Base-by-base conservation (phyloP, 2,113 vertebrate genomes). In the Capra hircus region DNA sequence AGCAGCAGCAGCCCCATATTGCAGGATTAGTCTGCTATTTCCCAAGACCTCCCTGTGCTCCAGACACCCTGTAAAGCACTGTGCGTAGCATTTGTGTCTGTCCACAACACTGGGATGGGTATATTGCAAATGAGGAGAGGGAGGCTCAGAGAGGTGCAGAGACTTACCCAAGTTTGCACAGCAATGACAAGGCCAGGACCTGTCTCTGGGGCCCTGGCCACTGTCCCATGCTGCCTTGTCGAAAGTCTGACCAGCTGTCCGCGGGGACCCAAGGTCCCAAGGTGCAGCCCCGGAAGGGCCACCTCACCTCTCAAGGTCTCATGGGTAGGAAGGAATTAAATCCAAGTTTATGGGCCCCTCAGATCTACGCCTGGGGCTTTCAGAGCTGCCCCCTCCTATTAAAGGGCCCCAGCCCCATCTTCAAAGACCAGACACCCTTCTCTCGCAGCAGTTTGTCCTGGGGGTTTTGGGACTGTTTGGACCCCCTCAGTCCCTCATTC, bases 41-140 rank as follows among this genome's bases (percentile, higher is more conserved):
- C 50, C 80, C 1, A 2, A 16, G 87, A 17, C 48, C 30, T 71
- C 60, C 30, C 16, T 40, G 28, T 30, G 85, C 2, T 5, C 23
- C 2, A 0, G 16, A 11, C 21, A 0, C 23, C 27, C 60, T 21
- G 82, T 25, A 8, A 3, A 12, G 48, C 40, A 0, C 27, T 19
- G 12, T 7, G 33, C 1, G 0, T 1, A 11, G 55, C 9, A 7
- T 36, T 5, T 10, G 19, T 3, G 0, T n/a, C 50, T 81, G 2
- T 36, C 52, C 1, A 2, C n/a, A 77, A 12, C n/a, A 13, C 36
- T 0, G 19, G 15, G 48, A 5, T 0, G 0, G 15, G 12, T 30
- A 1, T 1, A 5, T 5, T 14, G 13, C 53, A 36, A 16, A 19
- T 5, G 30, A 43, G 59, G 36, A 40, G 28, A 9, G 15, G 25